Conservation (phyloP, 2,797 vertebrate genomes). For the Limosa lapponica region DNA sequence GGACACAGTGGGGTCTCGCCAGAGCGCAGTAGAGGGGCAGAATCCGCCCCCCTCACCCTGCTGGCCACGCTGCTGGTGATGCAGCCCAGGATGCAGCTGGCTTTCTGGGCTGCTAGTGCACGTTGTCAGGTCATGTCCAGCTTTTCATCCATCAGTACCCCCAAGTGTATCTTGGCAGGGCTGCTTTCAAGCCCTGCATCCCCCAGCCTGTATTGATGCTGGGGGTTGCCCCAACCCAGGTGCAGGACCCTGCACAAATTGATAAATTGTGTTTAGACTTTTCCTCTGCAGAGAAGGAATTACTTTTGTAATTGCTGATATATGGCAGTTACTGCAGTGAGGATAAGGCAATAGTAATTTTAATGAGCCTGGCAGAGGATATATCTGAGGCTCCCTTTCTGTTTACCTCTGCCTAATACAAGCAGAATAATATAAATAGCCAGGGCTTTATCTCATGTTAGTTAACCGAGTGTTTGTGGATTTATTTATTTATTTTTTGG, state of each 20-base stretch:
- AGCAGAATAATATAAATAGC: background rate
- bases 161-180: background rate
- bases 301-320: background rate
- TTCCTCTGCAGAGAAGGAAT: background rate
- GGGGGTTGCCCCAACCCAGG: background rate
- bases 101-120: background rate
- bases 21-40: background rate
- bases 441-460: background rate
- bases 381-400: background rate
- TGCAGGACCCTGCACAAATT: background rate
- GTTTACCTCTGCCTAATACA: background rate
- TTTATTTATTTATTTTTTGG: background rate
- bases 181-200: background rate
- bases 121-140: background rate
- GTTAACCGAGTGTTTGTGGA: background rate
- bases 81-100: background rate
- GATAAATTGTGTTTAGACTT: background rate
- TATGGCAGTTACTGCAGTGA: background rate
- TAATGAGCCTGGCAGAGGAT: background rate
- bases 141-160: background rate
- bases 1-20: background rate
- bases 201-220: background rate
- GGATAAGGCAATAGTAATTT: background rate
- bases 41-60: background rate
- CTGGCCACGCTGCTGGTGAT: background rate